phyloP scores from a whole-genome alignment of 2,113 vertebrate genomes.

The Poeciliopsis turrubarensis region DNA sequence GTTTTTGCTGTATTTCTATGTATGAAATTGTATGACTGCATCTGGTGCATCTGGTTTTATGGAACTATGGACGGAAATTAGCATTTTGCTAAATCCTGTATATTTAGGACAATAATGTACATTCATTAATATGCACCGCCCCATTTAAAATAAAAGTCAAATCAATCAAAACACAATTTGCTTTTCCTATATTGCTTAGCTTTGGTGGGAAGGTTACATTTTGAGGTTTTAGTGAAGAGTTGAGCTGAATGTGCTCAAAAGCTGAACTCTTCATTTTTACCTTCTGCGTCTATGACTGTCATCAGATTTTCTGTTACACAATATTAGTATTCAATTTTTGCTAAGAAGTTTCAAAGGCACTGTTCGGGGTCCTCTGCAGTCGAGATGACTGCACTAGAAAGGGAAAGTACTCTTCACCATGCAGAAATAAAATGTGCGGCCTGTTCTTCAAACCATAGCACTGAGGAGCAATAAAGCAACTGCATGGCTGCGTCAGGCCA shows the following conservation, averaged over 20 bases:
- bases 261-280: not conserved
- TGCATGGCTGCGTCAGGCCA: constrained; percentile 35
- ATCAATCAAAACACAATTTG: not conserved
- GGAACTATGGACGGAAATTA: too few species aligned
- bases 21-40: too few species aligned
- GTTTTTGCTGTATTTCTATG: too few species aligned
- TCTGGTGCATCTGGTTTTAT: too few species aligned
- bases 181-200: too few species aligned
- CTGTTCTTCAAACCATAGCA: constrained; percentile 39
- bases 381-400: constrained; percentile 17
- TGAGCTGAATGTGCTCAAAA: too few species aligned
- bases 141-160: too few species aligned
- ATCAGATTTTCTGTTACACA: not conserved
- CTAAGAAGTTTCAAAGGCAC: constrained; percentile 11
- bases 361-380: constrained; percentile 17
- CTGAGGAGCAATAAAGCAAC: constrained; percentile 41
- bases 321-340: not conserved
- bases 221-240: not conserved
- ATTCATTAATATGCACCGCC: too few species aligned
- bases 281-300: not conserved
- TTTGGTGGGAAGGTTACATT: not conserved
- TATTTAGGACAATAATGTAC: too few species aligned
- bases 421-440: constrained; percentile 51
- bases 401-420: constrained; percentile 16
- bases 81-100: too few species aligned